These are phyloP conservation scores for Champsocephalus gunnari DNA, from an alignment of 2,797 vertebrate genomes.

Conservation along the genomic window DNA sequence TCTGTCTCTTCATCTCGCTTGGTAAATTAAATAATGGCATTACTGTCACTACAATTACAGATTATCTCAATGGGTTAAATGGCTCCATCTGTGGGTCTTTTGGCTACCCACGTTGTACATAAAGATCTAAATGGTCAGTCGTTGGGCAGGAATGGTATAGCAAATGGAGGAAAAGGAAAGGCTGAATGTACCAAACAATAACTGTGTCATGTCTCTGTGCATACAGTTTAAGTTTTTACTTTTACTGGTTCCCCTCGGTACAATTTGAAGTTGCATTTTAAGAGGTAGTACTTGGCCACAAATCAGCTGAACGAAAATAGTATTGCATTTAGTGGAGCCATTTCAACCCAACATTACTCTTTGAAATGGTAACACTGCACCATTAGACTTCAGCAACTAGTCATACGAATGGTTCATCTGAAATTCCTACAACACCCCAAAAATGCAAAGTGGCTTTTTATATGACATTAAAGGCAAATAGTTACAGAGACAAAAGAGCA, in stretches of 20 bases:
- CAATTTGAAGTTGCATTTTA: constrained; percentile 42
- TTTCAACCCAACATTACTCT: constrained; percentile 66
- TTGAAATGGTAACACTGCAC: constrained; percentile 66
- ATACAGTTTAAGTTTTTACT: not conserved
- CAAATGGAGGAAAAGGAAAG: not conserved
- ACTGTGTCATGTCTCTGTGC: not conserved
- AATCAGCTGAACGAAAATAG: constrained; percentile 52
- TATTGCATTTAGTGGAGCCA: constrained; percentile 59
- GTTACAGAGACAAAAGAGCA: constrained; percentile 55
- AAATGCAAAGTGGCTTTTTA: constrained; percentile 59
- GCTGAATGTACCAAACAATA: not conserved
- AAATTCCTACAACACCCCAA: constrained; percentile 38
- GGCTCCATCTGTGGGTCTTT: not conserved
- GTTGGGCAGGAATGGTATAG: not conserved
- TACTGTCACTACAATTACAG: not conserved
- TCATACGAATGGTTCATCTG: constrained; percentile 58
- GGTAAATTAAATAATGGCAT: not conserved
- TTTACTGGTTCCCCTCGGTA: not conserved
- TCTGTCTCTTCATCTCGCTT: not conserved
- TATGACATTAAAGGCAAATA: constrained; percentile 57
- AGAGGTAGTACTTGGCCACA: constrained; percentile 46
- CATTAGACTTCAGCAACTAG: constrained; percentile 65
- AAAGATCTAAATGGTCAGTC: constrained; percentile 3
- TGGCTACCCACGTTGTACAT: not conserved
- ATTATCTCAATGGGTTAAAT: constrained; percentile 24